These are phyloP conservation scores for Yasuhikotakia modesta DNA, from an alignment of 2,797 vertebrate genomes.

Conservation along the genomic window DNA sequence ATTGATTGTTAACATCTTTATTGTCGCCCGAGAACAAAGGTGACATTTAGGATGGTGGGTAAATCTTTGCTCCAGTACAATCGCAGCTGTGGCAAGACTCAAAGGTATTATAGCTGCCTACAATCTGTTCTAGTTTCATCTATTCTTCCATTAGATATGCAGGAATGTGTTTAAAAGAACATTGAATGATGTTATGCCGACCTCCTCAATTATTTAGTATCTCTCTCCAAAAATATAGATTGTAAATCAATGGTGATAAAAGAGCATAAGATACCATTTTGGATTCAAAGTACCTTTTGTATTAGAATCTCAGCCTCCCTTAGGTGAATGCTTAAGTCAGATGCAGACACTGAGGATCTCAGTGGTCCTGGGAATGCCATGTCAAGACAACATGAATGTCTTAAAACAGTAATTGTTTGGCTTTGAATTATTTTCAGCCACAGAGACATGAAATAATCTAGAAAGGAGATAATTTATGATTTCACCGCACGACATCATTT, in stretches of 20 bases:
- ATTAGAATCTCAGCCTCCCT: slow-evolving; percentile 66
- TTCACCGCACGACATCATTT: slow-evolving; percentile 15
- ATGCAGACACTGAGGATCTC: slow-evolving; percentile 64
- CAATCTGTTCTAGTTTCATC: slow-evolving; percentile 52
- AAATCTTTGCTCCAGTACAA: slow-evolving; percentile 32
- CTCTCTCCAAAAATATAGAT: slow-evolving; percentile 73
- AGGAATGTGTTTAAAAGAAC: slow-evolving; percentile 66
- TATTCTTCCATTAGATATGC: slow-evolving; percentile 72
- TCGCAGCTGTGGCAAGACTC: slow-evolving; percentile 22
- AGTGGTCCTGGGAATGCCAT: slow-evolving; percentile 49
- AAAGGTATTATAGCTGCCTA: slow-evolving; percentile 28
- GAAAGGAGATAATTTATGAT: slow-evolving; percentile 39
- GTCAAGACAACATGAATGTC: slow-evolving; percentile 39
- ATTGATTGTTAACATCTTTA: slow-evolving; percentile 24
- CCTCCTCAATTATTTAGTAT: slow-evolving; percentile 77
- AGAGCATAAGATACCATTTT: slow-evolving; percentile 77
- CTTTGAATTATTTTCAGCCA: slow-evolving; percentile 53
- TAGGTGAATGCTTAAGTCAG: slow-evolving; percentile 73
- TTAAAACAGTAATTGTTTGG: slow-evolving; percentile 57
- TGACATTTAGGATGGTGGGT: slow-evolving; percentile 35
- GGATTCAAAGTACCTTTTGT: slow-evolving; percentile 79
- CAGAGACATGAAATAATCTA: slow-evolving; percentile 22
- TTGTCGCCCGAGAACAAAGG: slow-evolving; percentile 33
- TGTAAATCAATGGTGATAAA: slow-evolving; percentile 77
- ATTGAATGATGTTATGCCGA: slow-evolving; percentile 70